phyloP scores from a whole-genome alignment of 2,797 vertebrate species.

The Melanotaenia nigrans region DNA sequence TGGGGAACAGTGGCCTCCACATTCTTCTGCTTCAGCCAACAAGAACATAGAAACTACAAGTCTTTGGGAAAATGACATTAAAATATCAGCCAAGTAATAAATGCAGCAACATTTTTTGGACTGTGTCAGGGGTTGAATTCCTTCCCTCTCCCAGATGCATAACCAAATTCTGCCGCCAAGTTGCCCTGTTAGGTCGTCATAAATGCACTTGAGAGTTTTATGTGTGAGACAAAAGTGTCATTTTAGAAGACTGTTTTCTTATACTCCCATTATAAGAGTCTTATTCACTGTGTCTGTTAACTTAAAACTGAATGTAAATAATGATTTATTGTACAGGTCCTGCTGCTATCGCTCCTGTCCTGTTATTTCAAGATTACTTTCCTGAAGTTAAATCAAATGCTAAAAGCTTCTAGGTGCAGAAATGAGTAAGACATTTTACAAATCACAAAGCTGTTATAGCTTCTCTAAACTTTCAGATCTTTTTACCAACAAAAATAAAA shows the following conservation, averaged over 20 bases:
- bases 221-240: slow-evolving; percentile 68
- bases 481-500: background rate
- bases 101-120: slow-evolving; percentile 73
- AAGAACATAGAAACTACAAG: slow-evolving; percentile 60
- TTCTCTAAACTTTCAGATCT: background rate
- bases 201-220: slow-evolving; percentile 67
- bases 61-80: slow-evolving; percentile 79
- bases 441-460: background rate
- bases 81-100: slow-evolving; percentile 76
- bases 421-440: background rate
- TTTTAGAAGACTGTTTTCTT: slow-evolving; percentile 61
- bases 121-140: slow-evolving; percentile 79
- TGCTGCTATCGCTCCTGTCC: slow-evolving; percentile 16
- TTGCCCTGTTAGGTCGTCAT: slow-evolving; percentile 63
- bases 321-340: slow-evolving; percentile 14
- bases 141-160: slow-evolving; percentile 74
- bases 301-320: slow-evolving; percentile 14
- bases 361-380: slow-evolving; percentile 10
- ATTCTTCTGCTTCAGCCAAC: slow-evolving; percentile 47
- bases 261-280: slow-evolving; percentile 32
- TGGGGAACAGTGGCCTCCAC: slow-evolving; percentile 49
- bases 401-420: background rate
- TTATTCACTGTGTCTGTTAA: slow-evolving; percentile 16
- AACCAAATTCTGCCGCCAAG: slow-evolving; percentile 65
- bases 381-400: slow-evolving; percentile 18